Percentiles rank a stretch among this genome's conserved stretches.
These are phyloP conservation scores for Eugnorisma glareosa DNA, from an alignment of 2,888 invertebrate species.

Conservation along the genomic window DNA sequence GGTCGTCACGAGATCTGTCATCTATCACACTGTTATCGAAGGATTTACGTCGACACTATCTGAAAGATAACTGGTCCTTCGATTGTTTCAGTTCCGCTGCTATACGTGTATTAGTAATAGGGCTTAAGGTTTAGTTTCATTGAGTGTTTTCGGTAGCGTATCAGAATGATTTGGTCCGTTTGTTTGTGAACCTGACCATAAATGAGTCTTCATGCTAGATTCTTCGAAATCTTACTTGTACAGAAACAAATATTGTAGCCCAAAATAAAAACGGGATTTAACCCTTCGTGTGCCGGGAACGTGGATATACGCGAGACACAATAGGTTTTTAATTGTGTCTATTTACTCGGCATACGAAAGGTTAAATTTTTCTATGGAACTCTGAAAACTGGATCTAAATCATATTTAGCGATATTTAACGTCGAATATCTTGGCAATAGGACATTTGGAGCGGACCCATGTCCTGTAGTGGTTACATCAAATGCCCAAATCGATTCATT, in stretches of 20 bases:
- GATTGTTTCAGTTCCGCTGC: slow-evolving; percentile 45
- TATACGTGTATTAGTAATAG: slow-evolving; percentile 33
- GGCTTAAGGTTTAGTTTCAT: slow-evolving; percentile 49
- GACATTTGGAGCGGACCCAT: background rate
- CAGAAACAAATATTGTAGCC: background rate
- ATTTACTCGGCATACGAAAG: too few species aligned
- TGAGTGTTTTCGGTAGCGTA: background rate
- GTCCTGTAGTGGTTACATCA: background rate
- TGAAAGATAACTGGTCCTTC: slow-evolving; percentile 62
- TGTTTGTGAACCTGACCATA: background rate
- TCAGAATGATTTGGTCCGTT: background rate
- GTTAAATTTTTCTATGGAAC: too few species aligned
- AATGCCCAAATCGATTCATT: background rate
- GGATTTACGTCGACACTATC: slow-evolving; percentile 64
- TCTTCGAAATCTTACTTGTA: background rate
- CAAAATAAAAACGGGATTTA: background rate
- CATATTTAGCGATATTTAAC: background rate
- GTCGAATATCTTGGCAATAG: background rate
- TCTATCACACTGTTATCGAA: slow-evolving; percentile 57
- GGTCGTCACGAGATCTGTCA: slow-evolving; percentile 54
- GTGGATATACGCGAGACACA: too few species aligned
- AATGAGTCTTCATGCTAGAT: too few species aligned
- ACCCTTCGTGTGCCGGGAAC: too few species aligned
- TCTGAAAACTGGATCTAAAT: background rate
- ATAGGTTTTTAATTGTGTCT: too few species aligned